A percentile compares a stretch with the other conserved stretches of the same genome.
Evolutionary conservation across 2,888 invertebrate genomes (phyloP).

Genomic region (Noctua fimbriata): DNA sequence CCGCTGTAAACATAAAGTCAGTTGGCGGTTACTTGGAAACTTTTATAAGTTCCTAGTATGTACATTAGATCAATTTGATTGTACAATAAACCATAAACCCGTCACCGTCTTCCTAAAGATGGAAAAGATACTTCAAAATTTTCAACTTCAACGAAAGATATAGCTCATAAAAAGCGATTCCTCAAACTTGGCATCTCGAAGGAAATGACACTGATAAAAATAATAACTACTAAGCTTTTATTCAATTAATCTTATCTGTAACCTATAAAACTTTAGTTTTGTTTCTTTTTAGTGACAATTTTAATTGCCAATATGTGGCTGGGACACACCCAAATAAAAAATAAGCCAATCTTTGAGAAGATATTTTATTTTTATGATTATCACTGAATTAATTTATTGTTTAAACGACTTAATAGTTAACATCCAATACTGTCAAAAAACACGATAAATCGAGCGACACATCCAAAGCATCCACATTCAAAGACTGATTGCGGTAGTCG

Average conservation of each 20-base stretch:
- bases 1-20: slow-evolving; percentile 2
- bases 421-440: slow-evolving; percentile 11
- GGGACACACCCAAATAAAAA: background rate
- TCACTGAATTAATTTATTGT: background rate
- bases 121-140: slow-evolving; percentile 2
- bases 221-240: background rate
- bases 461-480: slow-evolving; percentile 53
- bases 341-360: background rate
- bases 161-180: background rate
- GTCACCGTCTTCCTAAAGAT: background rate
- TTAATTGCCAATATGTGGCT: background rate
- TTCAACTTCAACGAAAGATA: background rate
- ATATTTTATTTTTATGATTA: background rate
- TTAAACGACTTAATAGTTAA: background rate
- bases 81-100: slow-evolving; percentile 4
- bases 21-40: background rate
- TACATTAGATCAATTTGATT: slow-evolving; percentile 1
- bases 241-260: background rate
- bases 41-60: background rate
- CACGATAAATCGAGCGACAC: slow-evolving; percentile 21
- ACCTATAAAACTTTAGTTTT: background rate
- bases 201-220: background rate
- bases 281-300: background rate
- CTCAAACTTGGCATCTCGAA: background rate
- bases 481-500: slow-evolving; percentile 70